A percentile compares a stretch with the other conserved stretches of the same genome.
phyloP scores from a whole-genome alignment of 2,888 invertebrate species.

The Xylophagus ater region DNA sequence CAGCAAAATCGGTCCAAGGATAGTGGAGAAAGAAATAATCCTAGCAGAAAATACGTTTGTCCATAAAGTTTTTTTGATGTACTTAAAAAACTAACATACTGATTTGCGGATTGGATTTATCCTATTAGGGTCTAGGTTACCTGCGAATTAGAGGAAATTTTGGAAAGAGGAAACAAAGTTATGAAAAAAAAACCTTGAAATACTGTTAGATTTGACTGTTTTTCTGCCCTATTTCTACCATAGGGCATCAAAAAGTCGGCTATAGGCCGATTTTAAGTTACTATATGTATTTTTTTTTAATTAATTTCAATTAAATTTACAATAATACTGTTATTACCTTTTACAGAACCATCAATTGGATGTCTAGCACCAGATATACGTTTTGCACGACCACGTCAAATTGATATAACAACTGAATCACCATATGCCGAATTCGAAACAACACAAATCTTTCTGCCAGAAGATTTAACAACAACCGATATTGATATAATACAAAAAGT shows the following conservation, averaged over 20 bases:
- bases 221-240: not conserved
- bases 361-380: constrained; percentile 38
- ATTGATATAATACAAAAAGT: constrained; percentile 34
- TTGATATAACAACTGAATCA: constrained; percentile 33
- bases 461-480: constrained; percentile 37
- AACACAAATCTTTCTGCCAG: constrained; percentile 36
- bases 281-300: not conserved
- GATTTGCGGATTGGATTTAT: constrained; percentile 7
- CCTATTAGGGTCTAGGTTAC: not conserved
- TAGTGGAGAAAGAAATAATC: too few relatives aligned
- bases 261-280: not conserved
- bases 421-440: constrained; percentile 36
- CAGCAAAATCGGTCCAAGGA: too few relatives aligned
- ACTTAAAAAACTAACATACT: not conserved
- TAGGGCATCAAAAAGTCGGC: not conserved
- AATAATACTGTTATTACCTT: not conserved
- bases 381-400: constrained; percentile 29
- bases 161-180: too few relatives aligned
- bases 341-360: constrained; percentile 37
- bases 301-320: not conserved
- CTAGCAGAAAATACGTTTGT: not conserved
- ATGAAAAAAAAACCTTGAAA: not conserved
- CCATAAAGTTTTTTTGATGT: not conserved
- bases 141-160: too few relatives aligned
- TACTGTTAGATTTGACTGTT: not conserved